A percentile compares a stretch with the other conserved stretches of the same genome.
These are phyloP conservation scores for Colostygia pectinataria DNA, from an alignment of 2,888 invertebrate genomes.

Conservation along the genomic window DNA sequence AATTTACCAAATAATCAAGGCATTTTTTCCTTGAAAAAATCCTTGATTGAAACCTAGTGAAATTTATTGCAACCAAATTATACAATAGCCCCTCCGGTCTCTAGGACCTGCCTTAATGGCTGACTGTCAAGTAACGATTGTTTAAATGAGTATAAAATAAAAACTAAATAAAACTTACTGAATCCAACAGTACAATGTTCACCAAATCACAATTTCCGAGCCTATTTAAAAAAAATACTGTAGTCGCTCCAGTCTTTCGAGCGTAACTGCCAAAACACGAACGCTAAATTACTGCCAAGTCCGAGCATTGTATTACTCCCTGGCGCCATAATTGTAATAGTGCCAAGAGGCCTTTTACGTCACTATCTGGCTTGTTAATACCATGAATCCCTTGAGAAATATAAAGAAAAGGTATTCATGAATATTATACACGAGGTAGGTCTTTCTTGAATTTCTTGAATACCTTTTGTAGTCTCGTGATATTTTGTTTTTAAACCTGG, in stretches of 20 bases:
- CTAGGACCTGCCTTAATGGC: too few species aligned
- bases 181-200: background rate
- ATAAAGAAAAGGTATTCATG: background rate
- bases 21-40: too few species aligned
- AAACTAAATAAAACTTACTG: slow-evolving; percentile 4
- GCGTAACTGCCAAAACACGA: slow-evolving; percentile 17
- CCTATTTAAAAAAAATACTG: slow-evolving; percentile 1
- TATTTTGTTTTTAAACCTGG: too few species aligned
- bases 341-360: slow-evolving; percentile 14
- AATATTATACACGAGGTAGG: too few species aligned
- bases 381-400: background rate
- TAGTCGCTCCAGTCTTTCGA: slow-evolving; percentile 4
- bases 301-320: slow-evolving; percentile 6
- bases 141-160: too few species aligned
- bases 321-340: slow-evolving; percentile 7
- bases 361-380: background rate
- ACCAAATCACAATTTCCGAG: background rate
- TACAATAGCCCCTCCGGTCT: too few species aligned
- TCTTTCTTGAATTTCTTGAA: too few species aligned
- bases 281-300: slow-evolving; percentile 16
- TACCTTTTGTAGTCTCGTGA: too few species aligned
- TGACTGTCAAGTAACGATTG: too few species aligned
- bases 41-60: too few species aligned
- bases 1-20: too few species aligned
- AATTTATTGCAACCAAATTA: too few species aligned